Evolutionary conservation across 2,888 invertebrate genomes (phyloP), one percentile per base, ranked within the genome.

Genomic region (Hedya salicella): DNA sequence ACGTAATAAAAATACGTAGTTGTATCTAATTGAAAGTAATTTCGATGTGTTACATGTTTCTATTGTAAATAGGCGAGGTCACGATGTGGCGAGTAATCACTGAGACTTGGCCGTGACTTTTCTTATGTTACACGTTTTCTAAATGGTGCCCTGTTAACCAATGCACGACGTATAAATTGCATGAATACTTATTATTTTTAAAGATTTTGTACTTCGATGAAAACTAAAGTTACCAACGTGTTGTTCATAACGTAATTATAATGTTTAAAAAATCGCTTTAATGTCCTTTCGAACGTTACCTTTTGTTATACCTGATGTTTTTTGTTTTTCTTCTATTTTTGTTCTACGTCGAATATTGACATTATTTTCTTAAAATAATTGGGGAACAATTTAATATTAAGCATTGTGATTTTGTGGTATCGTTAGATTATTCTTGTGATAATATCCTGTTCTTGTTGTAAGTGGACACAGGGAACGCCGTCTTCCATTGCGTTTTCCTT

Each of bases 341-440:
- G 80, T 86, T 85, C 77, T 75, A 69, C 78, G 82, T 86, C 82
- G 77, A 73, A 66, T 88, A 77, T 88, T 85, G 85, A 81, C 85
- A 82, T 82, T 77, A 75, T 81, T 73, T 72, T 73, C 80, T 82
- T 79, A 70, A 81, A 81, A 53, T 65, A 53, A 89, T 88, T 89
- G 86, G 91, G 90, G 91, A 91, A 89, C 90, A 91, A 91, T 87
- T 88, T 89, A 88, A 82, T 85, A 75, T 79, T 91, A 92, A 90
- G 90, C 70, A 86, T 85, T 86, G 91, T 91, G 91, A 90, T 92
- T 89, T 89, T 81, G 84, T 82, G 84, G 83, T 88, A 86, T 88
- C 85, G 81, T 87, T 86, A 87, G 80, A 81, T 83, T 84, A 83
- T 81, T 86, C 80, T 90, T 90, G 91, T 91, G 91, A 91, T 91